A percentile compares a stretch with the other conserved stretches of the same genome.
phyloP scores from a whole-genome alignment of 2,797 vertebrate species.

The Alectoris magna region DNA sequence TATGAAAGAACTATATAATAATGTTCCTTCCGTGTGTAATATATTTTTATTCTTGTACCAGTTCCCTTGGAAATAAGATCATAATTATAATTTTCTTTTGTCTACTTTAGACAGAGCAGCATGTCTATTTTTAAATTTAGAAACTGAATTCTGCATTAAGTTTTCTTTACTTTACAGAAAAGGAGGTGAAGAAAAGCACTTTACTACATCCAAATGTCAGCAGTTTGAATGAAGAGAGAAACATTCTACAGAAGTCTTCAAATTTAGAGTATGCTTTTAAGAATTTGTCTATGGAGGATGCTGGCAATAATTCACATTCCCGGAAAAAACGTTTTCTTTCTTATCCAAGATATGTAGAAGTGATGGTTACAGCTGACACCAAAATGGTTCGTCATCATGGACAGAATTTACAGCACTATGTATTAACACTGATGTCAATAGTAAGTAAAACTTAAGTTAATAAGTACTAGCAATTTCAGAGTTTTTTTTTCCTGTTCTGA shows the following conservation, averaged over 20 bases:
- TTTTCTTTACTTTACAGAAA: constrained; percentile 75
- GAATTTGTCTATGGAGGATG: constrained; percentile 60
- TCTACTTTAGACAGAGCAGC: not conserved
- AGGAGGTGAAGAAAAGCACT: constrained; percentile 69
- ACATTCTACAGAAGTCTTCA: constrained; percentile 74
- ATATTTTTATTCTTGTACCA: not conserved
- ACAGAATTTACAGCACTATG: constrained; percentile 92
- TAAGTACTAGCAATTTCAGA: not conserved
- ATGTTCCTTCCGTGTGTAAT: not conserved
- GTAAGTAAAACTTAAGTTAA: constrained; percentile 87
- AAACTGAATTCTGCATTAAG: not conserved
- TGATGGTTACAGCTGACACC: constrained; percentile 95
- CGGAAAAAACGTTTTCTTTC: constrained; percentile 94
- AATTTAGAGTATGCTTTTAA: constrained; percentile 55
- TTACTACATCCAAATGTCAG: constrained; percentile 70
- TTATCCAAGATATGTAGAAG: constrained; percentile 96
- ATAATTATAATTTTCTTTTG: not conserved
- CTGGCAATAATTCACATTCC: constrained; percentile 69
- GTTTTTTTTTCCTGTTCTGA: not conserved
- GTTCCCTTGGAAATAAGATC: constrained; percentile 15
- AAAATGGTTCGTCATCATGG: constrained; percentile 95
- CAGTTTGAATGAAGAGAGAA: constrained; percentile 79
- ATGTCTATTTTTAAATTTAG: not conserved
- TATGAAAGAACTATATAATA: not conserved
- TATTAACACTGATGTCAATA: constrained; percentile 98